These are phyloP conservation scores for Alexandromys oeconomus DNA, from an alignment of 2,797 vertebrate species.

Conservation along the genomic window DNA sequence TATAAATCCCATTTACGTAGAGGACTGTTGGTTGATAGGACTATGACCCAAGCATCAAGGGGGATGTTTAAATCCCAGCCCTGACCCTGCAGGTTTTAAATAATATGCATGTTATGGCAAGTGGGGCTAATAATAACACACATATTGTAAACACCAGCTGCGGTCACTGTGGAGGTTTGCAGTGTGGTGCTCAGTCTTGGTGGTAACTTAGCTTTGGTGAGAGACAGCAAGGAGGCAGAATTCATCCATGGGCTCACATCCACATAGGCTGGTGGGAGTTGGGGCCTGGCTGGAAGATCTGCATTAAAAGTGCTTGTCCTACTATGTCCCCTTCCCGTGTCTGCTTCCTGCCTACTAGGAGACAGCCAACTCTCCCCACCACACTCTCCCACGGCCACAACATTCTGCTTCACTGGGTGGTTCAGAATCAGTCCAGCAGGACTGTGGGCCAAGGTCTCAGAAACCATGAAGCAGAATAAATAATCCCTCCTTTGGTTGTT, in stretches of 20 bases:
- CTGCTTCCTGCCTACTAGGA: too few relatives aligned
- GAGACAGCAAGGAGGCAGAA: background rate
- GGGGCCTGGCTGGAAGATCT: background rate
- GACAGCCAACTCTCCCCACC: background rate
- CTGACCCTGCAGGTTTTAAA: constrained; percentile 52
- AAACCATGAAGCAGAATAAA: background rate
- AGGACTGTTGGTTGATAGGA: background rate
- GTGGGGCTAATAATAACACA: background rate
- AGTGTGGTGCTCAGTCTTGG: background rate
- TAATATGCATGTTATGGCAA: background rate
- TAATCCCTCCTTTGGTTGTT: background rate
- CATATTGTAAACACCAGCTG: background rate
- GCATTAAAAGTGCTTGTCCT: background rate
- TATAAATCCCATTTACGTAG: background rate
- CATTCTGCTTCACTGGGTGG: background rate
- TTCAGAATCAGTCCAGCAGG: background rate
- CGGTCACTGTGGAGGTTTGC: background rate
- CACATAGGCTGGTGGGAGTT: background rate
- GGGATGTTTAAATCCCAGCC: constrained; percentile 23
- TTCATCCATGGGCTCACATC: background rate
- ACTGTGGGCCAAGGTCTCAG: background rate
- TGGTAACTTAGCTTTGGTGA: background rate
- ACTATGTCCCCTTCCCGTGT: background rate
- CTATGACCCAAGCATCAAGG: background rate
- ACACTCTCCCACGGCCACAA: background rate